Evolutionary conservation across 2,113 vertebrate species (phyloP), one percentile per base, ranked within the genome.

Genomic region (Pogonocichla stellata): DNA sequence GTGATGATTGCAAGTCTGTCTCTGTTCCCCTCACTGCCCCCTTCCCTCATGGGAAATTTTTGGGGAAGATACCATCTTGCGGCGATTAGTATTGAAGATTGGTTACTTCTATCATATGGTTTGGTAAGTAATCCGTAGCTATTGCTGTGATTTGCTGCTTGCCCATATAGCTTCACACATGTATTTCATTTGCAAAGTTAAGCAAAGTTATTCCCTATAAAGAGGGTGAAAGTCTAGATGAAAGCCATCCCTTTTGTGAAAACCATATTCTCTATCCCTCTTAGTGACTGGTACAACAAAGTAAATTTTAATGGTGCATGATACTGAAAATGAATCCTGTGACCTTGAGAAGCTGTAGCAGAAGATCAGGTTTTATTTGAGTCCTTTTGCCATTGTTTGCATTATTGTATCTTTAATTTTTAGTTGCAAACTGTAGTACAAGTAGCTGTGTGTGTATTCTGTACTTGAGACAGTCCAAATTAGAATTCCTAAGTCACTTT

Each of bases 111-210:
- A 80, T 96, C 66, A 36, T 80, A 90, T 86, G 91, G 93, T 84
- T 83, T 93, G 87, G 85, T 80, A 93, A 96, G 87, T 92, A 93
- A 92, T 83, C 75, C 2, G 2, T 65, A 84, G 85, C 78, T 84
- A 73, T 95, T 85, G 94, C 95, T 84, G 81, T 96, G 92, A 94
- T 94, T 96, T 97, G 94, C 92, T 97, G 93, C 92, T 96, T 94
- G 57, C 86, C 62, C 47, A 4, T 90, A 34, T 5, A 93, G 58
- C 81, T 96, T 96, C 96, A 97, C 96, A 96, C 89, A 84, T 96
- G 94, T 96, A 95, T 97, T 96, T 96, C 47, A 97, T 97, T 97
- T 97, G 85, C 92, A 96, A 92, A 97, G 93, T 96, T 95, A 88
- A 94, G 86, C 80, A 29, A 90, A 94, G 95, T 94, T 96, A 96